Conservation (phyloP, 1,140 invertebrate species). For the Rhizoglyphus robini region DNA sequence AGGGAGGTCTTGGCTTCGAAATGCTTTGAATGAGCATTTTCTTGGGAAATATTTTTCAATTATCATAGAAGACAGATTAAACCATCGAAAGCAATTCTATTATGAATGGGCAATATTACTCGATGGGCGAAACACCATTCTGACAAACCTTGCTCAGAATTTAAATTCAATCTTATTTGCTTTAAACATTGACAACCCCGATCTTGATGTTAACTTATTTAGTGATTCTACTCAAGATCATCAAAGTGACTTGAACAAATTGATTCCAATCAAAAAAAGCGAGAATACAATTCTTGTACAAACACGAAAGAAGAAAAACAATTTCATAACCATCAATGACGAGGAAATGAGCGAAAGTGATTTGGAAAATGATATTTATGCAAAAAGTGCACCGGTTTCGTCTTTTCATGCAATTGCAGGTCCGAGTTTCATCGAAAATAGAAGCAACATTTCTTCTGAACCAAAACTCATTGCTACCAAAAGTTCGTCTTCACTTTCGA, state of each 20-base stretch:
- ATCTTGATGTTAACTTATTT: no score
- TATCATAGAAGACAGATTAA: slow-evolving; percentile 46
- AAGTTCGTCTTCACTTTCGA: neutral
- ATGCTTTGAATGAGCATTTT: slow-evolving; percentile 71
- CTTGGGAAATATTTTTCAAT: slow-evolving; percentile 66
- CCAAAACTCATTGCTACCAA: neutral
- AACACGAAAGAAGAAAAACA: slow-evolving; percentile 1
- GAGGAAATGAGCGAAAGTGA: slow-evolving; percentile 27
- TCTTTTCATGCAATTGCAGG: slow-evolving; percentile 37
- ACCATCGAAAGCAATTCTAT: slow-evolving; percentile 49
- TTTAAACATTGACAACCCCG: slow-evolving; percentile 67
- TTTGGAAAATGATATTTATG: neutral
- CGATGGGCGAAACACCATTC: slow-evolving; percentile 48
- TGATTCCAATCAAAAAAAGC: neutral
- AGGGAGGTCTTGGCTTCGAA: slow-evolving; percentile 61
- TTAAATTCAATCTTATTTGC: slow-evolving; percentile 75
- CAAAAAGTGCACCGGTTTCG: slow-evolving; percentile 43
- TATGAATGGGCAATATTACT: slow-evolving; percentile 66
- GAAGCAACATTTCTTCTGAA: neutral
- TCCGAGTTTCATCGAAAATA: neutral
- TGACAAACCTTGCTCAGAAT: slow-evolving; percentile 64
- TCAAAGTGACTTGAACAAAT: slow-evolving; percentile 25
- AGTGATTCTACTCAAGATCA: no score
- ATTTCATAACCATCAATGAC: slow-evolving; percentile 10
- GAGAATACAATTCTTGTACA: neutral